Evolutionary conservation across 2,888 invertebrate genomes (phyloP).

Genomic region (Parasteatoda lunata): DNA sequence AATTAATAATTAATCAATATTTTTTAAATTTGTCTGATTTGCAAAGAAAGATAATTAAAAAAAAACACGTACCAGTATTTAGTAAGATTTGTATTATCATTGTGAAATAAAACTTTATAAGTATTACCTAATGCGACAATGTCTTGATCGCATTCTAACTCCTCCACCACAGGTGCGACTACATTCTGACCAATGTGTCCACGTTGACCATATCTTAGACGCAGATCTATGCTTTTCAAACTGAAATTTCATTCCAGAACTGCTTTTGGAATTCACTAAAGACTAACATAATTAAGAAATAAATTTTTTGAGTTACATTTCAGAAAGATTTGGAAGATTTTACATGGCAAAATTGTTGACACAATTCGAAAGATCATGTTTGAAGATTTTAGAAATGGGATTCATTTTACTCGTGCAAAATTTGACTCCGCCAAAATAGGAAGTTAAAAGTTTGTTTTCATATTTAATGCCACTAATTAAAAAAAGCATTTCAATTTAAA

Average conservation of each 20-base stretch:
- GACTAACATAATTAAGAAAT: not conserved
- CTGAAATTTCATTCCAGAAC: not conserved
- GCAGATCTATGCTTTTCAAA: not conserved
- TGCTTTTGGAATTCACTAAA: not conserved
- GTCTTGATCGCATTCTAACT: constrained; percentile 36
- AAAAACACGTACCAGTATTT: no score
- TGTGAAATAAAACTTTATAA: no score
- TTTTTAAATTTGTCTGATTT: no score
- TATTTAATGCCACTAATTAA: no score
- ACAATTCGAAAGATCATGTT: not conserved
- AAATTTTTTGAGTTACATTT: not conserved
- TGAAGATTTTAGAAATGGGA: no score
- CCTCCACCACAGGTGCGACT: constrained; percentile 64
- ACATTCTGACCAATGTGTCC: constrained; percentile 58
- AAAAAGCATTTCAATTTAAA: no score
- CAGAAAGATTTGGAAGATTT: not conserved
- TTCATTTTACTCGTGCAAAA: no score
- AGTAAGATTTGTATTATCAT: no score
- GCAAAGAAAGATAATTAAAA: no score
- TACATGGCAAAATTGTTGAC: not conserved
- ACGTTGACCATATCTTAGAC: constrained; percentile 41
- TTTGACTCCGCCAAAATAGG: no score
- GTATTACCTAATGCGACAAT: constrained; percentile 39
- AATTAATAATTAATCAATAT: no score
- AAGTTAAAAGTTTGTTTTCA: no score